Conservation (phyloP, 2,113 vertebrate species). For the Plecotus auritus region DNA sequence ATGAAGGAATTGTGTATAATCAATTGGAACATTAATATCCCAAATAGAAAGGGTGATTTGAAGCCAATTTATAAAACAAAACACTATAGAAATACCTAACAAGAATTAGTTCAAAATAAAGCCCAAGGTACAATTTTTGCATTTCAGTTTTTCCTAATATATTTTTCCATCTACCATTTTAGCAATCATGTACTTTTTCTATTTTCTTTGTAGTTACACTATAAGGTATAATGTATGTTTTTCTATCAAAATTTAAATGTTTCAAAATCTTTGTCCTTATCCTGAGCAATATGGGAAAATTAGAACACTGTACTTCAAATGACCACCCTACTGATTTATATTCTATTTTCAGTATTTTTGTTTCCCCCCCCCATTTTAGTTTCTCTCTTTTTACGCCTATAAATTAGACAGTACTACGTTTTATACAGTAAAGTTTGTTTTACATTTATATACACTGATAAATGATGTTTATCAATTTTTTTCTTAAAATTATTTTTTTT, state of each 20-base stretch:
- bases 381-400: neutral
- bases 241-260: neutral
- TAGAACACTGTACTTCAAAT: neutral
- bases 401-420: neutral
- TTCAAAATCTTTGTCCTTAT: conserved; percentile 9
- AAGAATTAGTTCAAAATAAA: conserved; percentile 1
- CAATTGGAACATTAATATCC: neutral
- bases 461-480: neutral
- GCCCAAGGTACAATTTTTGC: neutral
- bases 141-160: neutral
- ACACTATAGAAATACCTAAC: neutral
- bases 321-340: neutral
- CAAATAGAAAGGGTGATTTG: neutral
- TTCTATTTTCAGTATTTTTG: neutral
- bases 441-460: neutral
- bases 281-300: neutral
- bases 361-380: neutral
- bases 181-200: neutral
- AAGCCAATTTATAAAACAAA: neutral
- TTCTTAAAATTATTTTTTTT: neutral
- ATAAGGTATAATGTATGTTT: neutral
- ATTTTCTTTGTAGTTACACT: neutral
- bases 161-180: neutral
- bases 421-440: neutral
- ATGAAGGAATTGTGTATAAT: neutral